Evolutionary conservation across 2,888 invertebrate species (phyloP).

Genomic region (Oscheius sp.): DNA sequence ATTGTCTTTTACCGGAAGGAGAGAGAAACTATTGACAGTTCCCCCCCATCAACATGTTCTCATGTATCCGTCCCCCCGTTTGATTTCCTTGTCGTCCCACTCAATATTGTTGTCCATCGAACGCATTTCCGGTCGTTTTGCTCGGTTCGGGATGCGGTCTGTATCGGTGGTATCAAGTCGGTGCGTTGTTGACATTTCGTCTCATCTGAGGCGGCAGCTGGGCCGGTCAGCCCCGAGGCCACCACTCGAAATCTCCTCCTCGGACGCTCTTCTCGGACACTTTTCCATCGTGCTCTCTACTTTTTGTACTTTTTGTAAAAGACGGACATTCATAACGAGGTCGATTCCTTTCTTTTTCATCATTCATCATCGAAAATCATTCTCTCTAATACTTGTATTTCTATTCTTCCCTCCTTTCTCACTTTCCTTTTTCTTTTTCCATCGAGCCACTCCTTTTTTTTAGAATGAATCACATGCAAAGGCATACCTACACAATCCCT

Average conservation of each 20-base stretch:
- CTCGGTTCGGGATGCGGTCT: conserved; percentile 5
- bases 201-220: conserved; percentile 28
- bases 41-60: neutral
- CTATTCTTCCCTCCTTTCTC: neutral
- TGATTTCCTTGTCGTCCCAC: neutral
- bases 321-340: neutral
- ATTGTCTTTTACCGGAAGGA: neutral
- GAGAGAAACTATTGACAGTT: too few relatives aligned
- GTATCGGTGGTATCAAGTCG: conserved; percentile 26
- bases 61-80: neutral
- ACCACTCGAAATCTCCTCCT: conserved; percentile 28
- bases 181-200: conserved; percentile 25
- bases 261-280: conserved; percentile 15
- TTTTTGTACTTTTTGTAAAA: neutral
- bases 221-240: conserved; percentile 29
- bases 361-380: neutral
- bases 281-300: neutral
- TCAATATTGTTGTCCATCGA: neutral
- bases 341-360: neutral
- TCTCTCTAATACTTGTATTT: neutral
- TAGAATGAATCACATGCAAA: neutral
- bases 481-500: neutral
- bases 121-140: conserved; percentile 18
- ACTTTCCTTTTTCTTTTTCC: neutral
- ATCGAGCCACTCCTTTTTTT: neutral